Percentiles rank a stretch among this genome's conserved stretches.
phyloP scores from a whole-genome alignment of 2,113 vertebrate genomes.

The Triplophysa siluroides region DNA sequence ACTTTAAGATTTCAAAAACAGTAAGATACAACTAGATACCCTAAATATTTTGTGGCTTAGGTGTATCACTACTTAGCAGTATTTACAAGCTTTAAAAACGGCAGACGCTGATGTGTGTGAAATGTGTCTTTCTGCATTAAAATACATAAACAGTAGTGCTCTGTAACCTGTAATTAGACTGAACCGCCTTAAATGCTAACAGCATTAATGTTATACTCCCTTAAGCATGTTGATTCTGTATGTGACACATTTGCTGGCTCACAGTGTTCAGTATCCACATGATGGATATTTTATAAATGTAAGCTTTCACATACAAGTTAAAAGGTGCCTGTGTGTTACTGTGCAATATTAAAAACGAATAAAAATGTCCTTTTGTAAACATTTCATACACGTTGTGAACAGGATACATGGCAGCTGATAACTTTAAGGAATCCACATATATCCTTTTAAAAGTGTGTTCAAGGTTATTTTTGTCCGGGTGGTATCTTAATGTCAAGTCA shows the following conservation, averaged over 20 bases:
- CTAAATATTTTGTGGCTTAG: not conserved
- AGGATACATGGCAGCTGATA: conserved; percentile 11
- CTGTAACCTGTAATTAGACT: not conserved
- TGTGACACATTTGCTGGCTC: too few species aligned
- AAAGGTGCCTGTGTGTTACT: conserved; percentile 9
- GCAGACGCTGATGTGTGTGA: not conserved
- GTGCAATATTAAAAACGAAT: conserved; percentile 7
- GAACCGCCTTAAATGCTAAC: not conserved
- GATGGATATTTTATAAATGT: not conserved
- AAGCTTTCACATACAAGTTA: not conserved
- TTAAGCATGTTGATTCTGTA: not conserved
- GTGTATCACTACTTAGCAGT: too few species aligned
- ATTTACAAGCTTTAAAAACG: not conserved
- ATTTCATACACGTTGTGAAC: not conserved
- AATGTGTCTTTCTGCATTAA: not conserved
- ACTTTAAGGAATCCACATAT: not conserved
- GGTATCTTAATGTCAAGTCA: not conserved
- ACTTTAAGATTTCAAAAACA: not conserved
- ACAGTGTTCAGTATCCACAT: not conserved
- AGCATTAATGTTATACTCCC: not conserved
- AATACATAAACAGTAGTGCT: not conserved
- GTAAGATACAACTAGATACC: too few species aligned
- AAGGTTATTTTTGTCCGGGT: not conserved
- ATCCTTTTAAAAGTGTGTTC: not conserved
- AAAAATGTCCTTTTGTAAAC: not conserved